phyloP scores from a whole-genome alignment of 2,113 vertebrate species.

The Grallaria varia region DNA sequence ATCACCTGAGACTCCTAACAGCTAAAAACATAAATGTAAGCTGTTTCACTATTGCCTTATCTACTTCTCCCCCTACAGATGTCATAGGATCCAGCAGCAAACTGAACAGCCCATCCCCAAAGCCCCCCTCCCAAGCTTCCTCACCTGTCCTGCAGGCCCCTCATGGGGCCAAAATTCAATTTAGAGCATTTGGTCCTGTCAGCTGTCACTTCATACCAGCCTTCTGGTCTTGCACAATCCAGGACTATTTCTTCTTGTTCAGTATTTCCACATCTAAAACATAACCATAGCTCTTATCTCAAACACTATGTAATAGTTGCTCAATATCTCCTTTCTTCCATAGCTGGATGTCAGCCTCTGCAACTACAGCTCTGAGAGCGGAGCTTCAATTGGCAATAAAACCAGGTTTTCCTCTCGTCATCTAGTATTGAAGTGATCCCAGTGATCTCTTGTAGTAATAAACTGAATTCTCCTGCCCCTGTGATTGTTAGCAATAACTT shows the following conservation, averaged over 20 bases:
- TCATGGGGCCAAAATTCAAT: background rate
- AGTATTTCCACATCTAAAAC: background rate
- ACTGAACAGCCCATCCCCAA: background rate
- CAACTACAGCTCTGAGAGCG: background rate
- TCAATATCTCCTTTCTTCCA: background rate
- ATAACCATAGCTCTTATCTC: background rate
- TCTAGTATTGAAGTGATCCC: background rate
- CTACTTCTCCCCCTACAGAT: background rate
- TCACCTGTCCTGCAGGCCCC: background rate
- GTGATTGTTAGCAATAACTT: background rate
- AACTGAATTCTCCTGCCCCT: background rate
- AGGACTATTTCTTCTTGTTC: background rate
- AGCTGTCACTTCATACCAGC: background rate
- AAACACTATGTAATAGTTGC: background rate
- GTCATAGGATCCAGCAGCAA: background rate
- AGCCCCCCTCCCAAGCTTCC: background rate
- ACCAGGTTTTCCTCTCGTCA: background rate
- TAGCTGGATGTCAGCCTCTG: background rate
- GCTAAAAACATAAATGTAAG: background rate
- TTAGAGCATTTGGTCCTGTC: background rate
- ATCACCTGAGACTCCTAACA: background rate
- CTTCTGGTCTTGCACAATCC: background rate
- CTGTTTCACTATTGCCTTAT: background rate
- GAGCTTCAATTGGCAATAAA: background rate
- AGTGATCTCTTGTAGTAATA: background rate